Base-by-base conservation (phyloP, 37 sponge, comb jelly and placozoan genomes). In the Haliclona indistincta region DNA sequence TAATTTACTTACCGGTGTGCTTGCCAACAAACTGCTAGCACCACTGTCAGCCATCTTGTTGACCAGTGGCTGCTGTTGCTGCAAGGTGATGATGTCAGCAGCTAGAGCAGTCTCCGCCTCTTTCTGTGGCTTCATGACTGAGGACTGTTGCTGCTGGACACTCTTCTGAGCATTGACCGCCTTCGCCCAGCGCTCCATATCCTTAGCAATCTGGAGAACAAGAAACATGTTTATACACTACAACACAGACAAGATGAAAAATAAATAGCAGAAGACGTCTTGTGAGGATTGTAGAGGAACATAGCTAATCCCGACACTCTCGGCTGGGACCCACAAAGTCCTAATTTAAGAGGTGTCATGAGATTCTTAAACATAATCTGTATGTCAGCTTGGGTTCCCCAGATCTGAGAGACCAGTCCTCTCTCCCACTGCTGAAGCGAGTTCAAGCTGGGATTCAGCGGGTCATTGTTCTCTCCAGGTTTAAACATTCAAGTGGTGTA, bases 161-260 rank as follows among this genome's bases (percentile, higher is more conserved):
- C 82, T 63, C 73, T 88, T 86, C 45, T 88, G 83, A 26, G 76
- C 87, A 74, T 95, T 96, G 23, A 89, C 79, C 32, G 68, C 79
- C 87, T 98, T 95, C 2, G 99, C 96, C 99, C 99, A 98, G 7
- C 99, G 58, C 74, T 95, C 96, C 96, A 95, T 95, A 75, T 95
- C 91, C 79, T 93, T 95, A 28, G 91, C 91, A 75, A 98, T 95
- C 97, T 94, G 51, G 43, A 33, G 53, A 4, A 61, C n/a, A n/a
- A n/a, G n/a, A n/a, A n/a, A n/a, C n/a, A n/a, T n/a, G n/a, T n/a
- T n/a, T n/a, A n/a, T n/a, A n/a, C n/a, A n/a, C n/a, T n/a, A n/a
- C n/a, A n/a, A n/a, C n/a, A n/a, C n/a, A n/a, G n/a, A n/a, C n/a
- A n/a, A n/a, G n/a, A n/a, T n/a, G n/a, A n/a, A n/a, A n/a, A n/a